Evolutionary conservation across 2,113 vertebrate species (phyloP).

Genomic region (Tonatia bakeri): DNA sequence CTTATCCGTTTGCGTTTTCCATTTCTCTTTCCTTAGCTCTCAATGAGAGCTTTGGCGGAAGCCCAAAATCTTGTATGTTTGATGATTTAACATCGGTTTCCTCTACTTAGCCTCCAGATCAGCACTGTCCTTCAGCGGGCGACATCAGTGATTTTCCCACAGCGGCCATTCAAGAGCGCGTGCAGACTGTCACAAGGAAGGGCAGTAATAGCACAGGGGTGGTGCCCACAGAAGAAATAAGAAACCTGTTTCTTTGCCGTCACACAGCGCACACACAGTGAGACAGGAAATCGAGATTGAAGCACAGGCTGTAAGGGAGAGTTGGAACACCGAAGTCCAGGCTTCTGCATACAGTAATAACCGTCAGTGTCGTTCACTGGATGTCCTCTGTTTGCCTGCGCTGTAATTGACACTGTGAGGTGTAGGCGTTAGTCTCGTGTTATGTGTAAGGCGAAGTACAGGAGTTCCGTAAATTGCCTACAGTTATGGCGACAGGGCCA

Average conservation of each 20-base stretch:
- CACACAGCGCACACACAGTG: background rate
- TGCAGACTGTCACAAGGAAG: constrained; percentile 6
- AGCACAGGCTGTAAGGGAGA: background rate
- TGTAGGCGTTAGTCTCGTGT: background rate
- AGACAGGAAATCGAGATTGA: background rate
- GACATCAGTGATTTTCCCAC: constrained; percentile 63
- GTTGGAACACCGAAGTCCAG: background rate
- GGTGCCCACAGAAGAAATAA: background rate
- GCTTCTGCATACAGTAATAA: background rate
- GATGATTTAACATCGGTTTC: constrained; percentile 1
- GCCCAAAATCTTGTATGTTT: background rate
- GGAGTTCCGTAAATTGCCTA: background rate
- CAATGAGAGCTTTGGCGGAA: constrained; percentile 22
- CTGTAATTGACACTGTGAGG: background rate
- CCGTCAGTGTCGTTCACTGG: background rate
- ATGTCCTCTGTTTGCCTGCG: background rate
- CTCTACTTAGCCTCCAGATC: background rate
- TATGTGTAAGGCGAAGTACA: background rate
- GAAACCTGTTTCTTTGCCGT: background rate
- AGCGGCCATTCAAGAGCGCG: constrained; percentile 19
- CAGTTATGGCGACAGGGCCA: background rate
- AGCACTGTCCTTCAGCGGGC: background rate
- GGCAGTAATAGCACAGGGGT: background rate
- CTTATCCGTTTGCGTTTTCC: background rate
- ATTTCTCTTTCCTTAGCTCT: constrained; percentile 4